Percentiles rank a stretch among this genome's conserved stretches.
phyloP scores from a whole-genome alignment of 2,888 invertebrate species.

The Mystacides longicornis region DNA sequence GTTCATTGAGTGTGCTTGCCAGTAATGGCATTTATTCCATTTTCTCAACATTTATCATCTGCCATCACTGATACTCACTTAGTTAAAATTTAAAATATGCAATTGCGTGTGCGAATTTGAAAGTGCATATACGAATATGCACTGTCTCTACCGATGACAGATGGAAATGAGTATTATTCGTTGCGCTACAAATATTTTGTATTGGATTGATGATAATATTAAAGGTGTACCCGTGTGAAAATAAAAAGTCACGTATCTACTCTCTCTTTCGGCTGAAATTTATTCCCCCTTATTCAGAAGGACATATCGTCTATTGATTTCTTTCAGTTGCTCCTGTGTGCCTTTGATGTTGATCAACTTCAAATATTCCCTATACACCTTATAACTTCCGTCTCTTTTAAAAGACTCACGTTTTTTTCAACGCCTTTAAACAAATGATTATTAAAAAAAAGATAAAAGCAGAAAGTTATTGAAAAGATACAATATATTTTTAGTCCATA shows the following conservation, averaged over 20 bases:
- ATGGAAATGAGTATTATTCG: too few species aligned
- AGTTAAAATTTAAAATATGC: too few species aligned
- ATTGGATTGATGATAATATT: too few species aligned
- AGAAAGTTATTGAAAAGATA: neutral
- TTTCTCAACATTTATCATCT: too few species aligned
- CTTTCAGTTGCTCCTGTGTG: neutral
- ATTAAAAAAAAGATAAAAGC: neutral
- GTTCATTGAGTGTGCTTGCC: too few species aligned
- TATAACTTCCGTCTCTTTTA: neutral
- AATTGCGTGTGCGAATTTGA: too few species aligned
- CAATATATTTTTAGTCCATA: neutral
- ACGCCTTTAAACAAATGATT: conserved; percentile 1
- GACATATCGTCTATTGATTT: neutral
- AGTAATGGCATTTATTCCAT: too few species aligned
- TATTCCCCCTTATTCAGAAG: neutral
- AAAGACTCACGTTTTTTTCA: neutral
- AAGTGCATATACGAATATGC: too few species aligned
- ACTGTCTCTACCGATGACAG: too few species aligned
- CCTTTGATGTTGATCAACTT: conserved; percentile 1
- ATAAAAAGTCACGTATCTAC: neutral
- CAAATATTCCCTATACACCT: neutral
- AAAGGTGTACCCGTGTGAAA: neutral
- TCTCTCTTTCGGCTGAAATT: neutral
- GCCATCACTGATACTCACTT: too few species aligned
- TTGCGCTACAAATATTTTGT: too few species aligned